Evolutionary conservation across 2,797 vertebrate genomes (phyloP).

Genomic region (Manis crassicaudata): DNA sequence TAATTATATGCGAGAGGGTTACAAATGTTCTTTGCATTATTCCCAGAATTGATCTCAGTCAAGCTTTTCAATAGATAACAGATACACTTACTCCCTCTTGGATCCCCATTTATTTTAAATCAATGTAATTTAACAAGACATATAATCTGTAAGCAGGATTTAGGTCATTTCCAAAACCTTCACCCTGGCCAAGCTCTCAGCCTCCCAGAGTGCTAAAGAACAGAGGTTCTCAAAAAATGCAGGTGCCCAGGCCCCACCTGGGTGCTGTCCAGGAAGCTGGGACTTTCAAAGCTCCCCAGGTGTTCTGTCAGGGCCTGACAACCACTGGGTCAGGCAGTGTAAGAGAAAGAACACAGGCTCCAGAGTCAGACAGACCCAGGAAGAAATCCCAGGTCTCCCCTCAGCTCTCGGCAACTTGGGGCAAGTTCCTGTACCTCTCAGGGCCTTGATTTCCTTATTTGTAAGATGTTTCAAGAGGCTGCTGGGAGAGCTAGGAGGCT

Average conservation of each 20-base stretch:
- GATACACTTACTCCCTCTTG: background rate
- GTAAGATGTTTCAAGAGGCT: background rate
- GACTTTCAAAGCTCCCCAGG: background rate
- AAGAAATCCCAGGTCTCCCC: background rate
- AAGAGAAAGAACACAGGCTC: background rate
- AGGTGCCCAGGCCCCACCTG: rapidly evolving
- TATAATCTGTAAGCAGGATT: background rate
- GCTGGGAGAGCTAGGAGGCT: background rate
- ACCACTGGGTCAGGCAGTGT: background rate
- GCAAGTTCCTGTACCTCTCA: rapidly evolving
- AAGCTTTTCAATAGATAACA: background rate
- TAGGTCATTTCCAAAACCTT: background rate
- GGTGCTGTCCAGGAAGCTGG: background rate
- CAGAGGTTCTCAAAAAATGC: background rate
- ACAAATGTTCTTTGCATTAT: background rate
- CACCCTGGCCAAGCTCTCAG: background rate
- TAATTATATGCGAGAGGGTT: background rate
- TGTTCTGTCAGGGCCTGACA: background rate
- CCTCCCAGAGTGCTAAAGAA: background rate
- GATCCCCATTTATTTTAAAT: background rate
- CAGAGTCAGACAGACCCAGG: rapidly evolving
- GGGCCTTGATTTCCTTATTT: background rate
- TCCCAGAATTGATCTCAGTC: background rate
- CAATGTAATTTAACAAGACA: background rate
- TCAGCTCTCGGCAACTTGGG: background rate